phyloP scores from a whole-genome alignment of 2,797 vertebrate species.

The Tadarida brasiliensis region DNA sequence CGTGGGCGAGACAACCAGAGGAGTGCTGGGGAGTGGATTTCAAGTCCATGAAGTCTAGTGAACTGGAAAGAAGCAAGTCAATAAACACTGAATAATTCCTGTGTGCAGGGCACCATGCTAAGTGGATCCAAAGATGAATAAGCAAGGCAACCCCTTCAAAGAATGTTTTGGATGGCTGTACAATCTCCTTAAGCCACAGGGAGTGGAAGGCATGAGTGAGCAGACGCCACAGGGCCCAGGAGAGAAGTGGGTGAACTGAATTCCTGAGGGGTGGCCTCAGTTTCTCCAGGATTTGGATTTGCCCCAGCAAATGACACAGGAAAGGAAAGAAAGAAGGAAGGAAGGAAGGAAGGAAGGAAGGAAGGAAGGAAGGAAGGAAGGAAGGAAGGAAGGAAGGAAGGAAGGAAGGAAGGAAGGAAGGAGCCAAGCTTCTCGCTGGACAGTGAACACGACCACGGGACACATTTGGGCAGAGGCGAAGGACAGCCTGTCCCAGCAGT shows the following conservation, averaged over 20 bases:
- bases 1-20: neutral
- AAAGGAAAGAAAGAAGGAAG: neutral
- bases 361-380: neutral
- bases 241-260: neutral
- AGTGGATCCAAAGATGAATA: neutral
- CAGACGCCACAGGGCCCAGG: neutral
- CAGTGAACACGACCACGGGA: too few relatives aligned
- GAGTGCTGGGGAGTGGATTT: neutral
- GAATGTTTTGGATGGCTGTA: neutral
- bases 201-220: neutral
- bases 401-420: neutral
- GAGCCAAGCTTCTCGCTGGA: accelerated
- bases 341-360: neutral
- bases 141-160: neutral
- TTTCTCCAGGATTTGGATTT: neutral
- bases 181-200: neutral
- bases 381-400: neutral
- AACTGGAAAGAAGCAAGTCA: neutral
- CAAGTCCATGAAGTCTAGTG: neutral
- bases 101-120: neutral
- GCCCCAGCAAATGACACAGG: neutral
- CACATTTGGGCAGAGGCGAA: neutral
- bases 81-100: neutral
- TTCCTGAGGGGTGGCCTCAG: neutral
- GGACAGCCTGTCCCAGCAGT: neutral